Conservation (phyloP, 2,888 invertebrate species). For the Deroplatys truncata region DNA sequence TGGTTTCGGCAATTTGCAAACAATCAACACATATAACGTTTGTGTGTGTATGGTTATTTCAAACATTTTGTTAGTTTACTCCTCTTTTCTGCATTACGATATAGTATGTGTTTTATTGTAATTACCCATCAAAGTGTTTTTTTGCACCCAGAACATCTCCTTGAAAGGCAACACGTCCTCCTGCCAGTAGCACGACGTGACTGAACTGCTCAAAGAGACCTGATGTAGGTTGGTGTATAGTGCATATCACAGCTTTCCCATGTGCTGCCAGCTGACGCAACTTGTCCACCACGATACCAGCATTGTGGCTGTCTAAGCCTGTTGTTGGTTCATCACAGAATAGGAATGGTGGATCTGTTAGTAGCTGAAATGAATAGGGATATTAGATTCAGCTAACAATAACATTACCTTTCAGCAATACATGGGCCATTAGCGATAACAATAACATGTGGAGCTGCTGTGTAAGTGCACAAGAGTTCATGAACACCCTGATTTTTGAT, state of each 20-base stretch:
- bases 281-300: slow-evolving; percentile 71
- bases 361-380: slow-evolving; percentile 51
- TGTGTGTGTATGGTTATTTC: too few species aligned
- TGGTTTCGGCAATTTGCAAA: too few species aligned
- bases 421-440: too few species aligned
- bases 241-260: slow-evolving; percentile 78
- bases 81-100: too few species aligned
- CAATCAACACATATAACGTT: too few species aligned
- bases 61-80: too few species aligned
- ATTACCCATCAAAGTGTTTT: slow-evolving; percentile 64
- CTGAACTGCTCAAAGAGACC: slow-evolving; percentile 81
- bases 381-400: too few species aligned
- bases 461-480: too few species aligned
- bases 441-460: too few species aligned
- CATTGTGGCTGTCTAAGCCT: slow-evolving; percentile 86
- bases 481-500: too few species aligned
- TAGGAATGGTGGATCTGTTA: slow-evolving; percentile 82
- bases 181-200: slow-evolving; percentile 69
- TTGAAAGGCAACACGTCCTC: slow-evolving; percentile 73
- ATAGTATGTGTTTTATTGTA: too few species aligned
- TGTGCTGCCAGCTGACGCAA: slow-evolving; percentile 59
- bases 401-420: too few species aligned
- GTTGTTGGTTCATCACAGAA: slow-evolving; percentile 95
- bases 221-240: slow-evolving; percentile 89
- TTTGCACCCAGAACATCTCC: slow-evolving; percentile 68